phyloP scores from a whole-genome alignment of 2,888 invertebrate genomes.

The Drosophila subsilvestris region DNA sequence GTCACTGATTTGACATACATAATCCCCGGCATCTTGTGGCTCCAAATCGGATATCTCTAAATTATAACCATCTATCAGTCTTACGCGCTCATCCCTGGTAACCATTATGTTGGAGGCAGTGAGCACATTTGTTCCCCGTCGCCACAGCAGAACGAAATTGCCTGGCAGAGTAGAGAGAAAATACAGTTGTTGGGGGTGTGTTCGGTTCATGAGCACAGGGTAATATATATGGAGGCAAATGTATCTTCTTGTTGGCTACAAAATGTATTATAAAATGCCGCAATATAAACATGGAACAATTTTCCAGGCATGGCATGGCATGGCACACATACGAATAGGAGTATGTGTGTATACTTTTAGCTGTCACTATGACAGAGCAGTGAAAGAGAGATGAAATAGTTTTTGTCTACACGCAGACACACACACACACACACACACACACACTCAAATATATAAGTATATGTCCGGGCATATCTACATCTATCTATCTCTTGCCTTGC shows the following conservation, averaged over 20 bases:
- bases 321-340: background rate
- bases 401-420: constrained; percentile 20
- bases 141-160: constrained; percentile 88
- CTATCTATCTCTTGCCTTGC: constrained; percentile 32
- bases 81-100: constrained; percentile 88
- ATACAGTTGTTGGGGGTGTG: background rate
- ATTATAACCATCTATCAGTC: constrained; percentile 89
- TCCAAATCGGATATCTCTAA: constrained; percentile 89
- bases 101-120: constrained; percentile 90
- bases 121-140: constrained; percentile 88
- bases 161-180: constrained; percentile 84
- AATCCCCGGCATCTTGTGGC: constrained; percentile 88
- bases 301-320: constrained; percentile 38
- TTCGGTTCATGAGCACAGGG: constrained; percentile 18
- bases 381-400: constrained; percentile 29
- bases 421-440: constrained; percentile 14
- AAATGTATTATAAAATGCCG: constrained; percentile 71
- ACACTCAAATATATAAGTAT: constrained; percentile 11
- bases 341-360: constrained; percentile 41
- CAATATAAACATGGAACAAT: constrained; percentile 66
- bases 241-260: constrained; percentile 45
- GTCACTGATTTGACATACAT: constrained; percentile 90
- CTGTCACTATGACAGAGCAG: constrained; percentile 34
- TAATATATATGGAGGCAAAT: constrained; percentile 32
- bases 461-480: constrained; percentile 42